Percentiles rank a stretch among this genome's conserved stretches.
Evolutionary conservation across 2,888 invertebrate genomes (phyloP).

Genomic region (Nomada fucata): DNA sequence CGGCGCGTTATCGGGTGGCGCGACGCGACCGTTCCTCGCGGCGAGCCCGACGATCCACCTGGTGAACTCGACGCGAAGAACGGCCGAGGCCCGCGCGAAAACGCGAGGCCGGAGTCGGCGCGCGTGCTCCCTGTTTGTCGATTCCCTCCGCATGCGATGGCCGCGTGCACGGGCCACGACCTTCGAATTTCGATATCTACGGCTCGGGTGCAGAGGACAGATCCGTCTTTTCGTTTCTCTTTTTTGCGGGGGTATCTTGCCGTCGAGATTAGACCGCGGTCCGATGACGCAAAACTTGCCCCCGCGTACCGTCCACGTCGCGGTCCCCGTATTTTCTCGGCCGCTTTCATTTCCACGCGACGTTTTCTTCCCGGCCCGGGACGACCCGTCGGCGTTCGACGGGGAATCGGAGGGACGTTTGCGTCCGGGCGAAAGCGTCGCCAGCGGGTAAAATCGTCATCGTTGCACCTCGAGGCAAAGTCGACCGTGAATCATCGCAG

Average conservation of each 20-base stretch:
- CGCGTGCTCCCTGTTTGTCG: conserved; percentile 18
- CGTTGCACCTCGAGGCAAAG: conserved; percentile 40
- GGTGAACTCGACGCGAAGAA: too few relatives aligned
- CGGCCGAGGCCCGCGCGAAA: not conserved
- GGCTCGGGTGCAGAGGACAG: conserved; percentile 63
- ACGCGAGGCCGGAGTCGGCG: not conserved
- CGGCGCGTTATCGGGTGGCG: conserved; percentile 26
- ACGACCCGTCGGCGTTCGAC: not conserved
- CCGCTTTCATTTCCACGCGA: not conserved
- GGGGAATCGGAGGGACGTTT: not conserved
- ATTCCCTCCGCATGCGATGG: conserved; percentile 50
- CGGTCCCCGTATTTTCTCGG: not conserved
- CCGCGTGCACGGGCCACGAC: conserved; percentile 63
- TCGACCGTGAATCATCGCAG: conserved; percentile 59
- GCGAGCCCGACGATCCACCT: too few relatives aligned
- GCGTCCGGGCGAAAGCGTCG: not conserved
- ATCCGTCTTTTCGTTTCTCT: conserved; percentile 39
- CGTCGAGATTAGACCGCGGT: conserved; percentile 26
- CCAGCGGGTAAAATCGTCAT: conserved; percentile 25
- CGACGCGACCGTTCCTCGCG: not conserved
- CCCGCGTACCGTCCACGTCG: not conserved
- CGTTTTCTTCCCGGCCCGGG: not conserved
- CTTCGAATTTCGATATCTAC: conserved; percentile 67
- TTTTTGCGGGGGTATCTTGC: conserved; percentile 21
- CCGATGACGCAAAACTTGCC: conserved; percentile 25